Evolutionary conservation across 2,888 invertebrate genomes (phyloP), one percentile per base, ranked within the genome.

Genomic region (Tigriopus californicus): DNA sequence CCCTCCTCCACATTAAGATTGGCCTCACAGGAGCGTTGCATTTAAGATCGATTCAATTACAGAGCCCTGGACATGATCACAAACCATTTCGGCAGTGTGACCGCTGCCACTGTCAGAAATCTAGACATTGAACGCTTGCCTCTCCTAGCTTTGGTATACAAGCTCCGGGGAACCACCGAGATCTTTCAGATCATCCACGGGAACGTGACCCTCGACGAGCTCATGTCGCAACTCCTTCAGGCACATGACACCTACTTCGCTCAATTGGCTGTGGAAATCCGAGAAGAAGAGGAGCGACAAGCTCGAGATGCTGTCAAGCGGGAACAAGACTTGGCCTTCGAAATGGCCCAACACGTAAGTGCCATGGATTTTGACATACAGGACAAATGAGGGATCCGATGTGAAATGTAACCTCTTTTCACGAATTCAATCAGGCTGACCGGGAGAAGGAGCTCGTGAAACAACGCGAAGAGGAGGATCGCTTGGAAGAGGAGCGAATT

Each of bases 251-350:
- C 89, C 67, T 94, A 75, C 73, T 75, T 78, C 65, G 82, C 84
- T 65, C 80, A 82, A 65, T 84, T 85, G 70, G 75, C 81, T 60
- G 74, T 77, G 20, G 92, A 92, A 72, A 81, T 84, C 61, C 76
- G 78, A 46, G 80, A 88, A 66, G 94, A 94, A 75, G 79, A 85
- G 61, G 91, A 92, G 71, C 74, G 94, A 60, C 85, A 86, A 64
- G 89, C 85, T 11, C 74, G 94, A 60, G 91, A 92, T 72, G 76
- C 79, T 66, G 88, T 95, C 58, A 90, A 91, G 72, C 78, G 81
- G 66, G 92, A 94, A 71, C 94, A 95, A 74, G 92, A 95, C 74
- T 81, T 82, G 70, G 94, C 94, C 0, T 95, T 90, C 73, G 82
- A 88, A 70, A 82, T 79, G 68, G 92, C 92, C 65, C 76, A 95